Evolutionary conservation across 2,888 invertebrate genomes (phyloP).

Genomic region (Tinea semifulvella): DNA sequence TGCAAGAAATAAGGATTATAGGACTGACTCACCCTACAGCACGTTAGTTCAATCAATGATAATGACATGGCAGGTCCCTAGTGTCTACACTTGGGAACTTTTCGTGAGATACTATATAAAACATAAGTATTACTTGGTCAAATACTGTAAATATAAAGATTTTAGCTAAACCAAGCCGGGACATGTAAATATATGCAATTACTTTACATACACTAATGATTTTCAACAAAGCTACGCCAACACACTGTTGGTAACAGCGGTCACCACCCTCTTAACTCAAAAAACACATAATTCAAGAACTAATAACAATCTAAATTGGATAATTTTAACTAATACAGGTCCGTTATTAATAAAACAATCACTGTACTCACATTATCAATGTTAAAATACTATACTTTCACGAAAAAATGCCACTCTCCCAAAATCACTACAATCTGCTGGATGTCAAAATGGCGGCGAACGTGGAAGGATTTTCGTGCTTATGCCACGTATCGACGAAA

Average conservation of each 20-base stretch:
- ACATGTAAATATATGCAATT: too few species aligned
- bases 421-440: constrained; percentile 73
- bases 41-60: constrained; percentile 60
- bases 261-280: constrained; percentile 51
- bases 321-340: not conserved
- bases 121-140: constrained; percentile 6
- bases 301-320: not conserved
- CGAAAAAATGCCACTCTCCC: constrained; percentile 32
- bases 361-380: constrained; percentile 62
- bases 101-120: constrained; percentile 13
- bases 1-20: constrained; percentile 45
- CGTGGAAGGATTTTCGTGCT: constrained; percentile 78
- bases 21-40: constrained; percentile 55
- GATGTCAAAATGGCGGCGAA: constrained; percentile 86
- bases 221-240: constrained; percentile 51
- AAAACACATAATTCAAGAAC: not conserved
- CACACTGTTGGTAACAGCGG: constrained; percentile 65
- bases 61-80: constrained; percentile 61
- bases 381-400: constrained; percentile 75
- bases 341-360: constrained; percentile 9
- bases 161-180: too few species aligned
- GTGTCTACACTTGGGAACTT: constrained; percentile 21
- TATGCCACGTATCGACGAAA: constrained; percentile 81
- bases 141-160: too few species aligned
- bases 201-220: constrained; percentile 16